A percentile compares a stretch with the other conserved stretches of the same genome.
phyloP scores from a whole-genome alignment of 2,888 invertebrate genomes.

The Elysia crispata region DNA sequence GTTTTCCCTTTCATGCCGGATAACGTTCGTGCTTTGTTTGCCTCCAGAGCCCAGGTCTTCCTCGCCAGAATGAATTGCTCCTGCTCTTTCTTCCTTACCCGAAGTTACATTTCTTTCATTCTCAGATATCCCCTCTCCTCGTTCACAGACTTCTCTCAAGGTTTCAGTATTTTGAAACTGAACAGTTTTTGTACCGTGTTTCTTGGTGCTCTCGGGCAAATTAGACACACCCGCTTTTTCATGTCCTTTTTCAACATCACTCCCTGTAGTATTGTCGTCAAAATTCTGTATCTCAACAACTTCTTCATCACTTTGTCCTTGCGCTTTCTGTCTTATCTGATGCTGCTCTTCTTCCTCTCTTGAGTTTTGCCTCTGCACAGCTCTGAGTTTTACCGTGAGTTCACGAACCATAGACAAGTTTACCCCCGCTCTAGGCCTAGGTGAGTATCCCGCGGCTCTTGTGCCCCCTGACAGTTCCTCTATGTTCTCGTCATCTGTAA shows the following conservation, averaged over 20 bases:
- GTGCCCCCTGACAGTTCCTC: neutral
- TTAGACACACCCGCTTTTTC: neutral
- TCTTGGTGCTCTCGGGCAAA: neutral
- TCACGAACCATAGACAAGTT: slow-evolving; percentile 45
- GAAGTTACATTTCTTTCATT: neutral
- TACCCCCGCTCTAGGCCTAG: neutral
- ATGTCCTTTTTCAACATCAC: neutral
- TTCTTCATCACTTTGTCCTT: neutral
- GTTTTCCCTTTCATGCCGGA: no score
- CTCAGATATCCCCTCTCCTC: neutral
- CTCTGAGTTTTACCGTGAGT: slow-evolving; percentile 39
- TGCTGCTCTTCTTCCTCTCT: neutral
- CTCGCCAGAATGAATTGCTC: no score
- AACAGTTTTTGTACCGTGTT: neutral
- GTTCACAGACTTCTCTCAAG: neutral
- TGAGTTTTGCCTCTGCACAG: slow-evolving; percentile 21
- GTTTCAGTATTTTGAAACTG: neutral
- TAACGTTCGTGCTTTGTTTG: no score
- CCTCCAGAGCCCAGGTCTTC: no score
- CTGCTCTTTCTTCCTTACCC: no score
- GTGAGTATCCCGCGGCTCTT: neutral
- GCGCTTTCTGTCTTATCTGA: neutral
- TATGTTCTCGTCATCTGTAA: neutral
- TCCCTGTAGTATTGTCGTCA: no score
- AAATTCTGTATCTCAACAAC: neutral